Evolutionary conservation across 2,797 vertebrate genomes (phyloP).

Genomic region (Anguilla anguilla): DNA sequence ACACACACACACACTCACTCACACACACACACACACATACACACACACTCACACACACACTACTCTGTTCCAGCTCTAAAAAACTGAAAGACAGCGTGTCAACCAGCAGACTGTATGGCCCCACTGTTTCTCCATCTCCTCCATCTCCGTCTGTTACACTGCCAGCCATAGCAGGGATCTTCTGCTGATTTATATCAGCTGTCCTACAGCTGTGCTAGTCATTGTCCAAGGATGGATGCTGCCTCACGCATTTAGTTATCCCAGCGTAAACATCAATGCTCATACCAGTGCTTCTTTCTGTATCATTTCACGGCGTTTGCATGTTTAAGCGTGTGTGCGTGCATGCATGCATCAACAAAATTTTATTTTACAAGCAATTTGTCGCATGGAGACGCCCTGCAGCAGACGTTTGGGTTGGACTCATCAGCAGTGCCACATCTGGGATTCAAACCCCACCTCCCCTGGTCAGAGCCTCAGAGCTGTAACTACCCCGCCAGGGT

Average conservation of each 20-base stretch:
- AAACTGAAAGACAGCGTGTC: not conserved
- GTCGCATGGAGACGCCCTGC: not conserved
- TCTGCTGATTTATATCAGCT: not conserved
- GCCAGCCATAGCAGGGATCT: not conserved
- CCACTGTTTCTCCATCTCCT: not conserved
- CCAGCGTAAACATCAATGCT: not conserved
- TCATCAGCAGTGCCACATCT: not conserved
- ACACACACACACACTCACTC: not conserved
- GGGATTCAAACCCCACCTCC: not conserved
- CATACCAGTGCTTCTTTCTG: not conserved
- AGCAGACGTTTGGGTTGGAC: not conserved
- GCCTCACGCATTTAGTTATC: not conserved
- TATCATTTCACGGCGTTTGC: not conserved
- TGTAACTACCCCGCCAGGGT: not conserved
- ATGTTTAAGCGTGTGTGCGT: not conserved
- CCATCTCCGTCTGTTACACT: not conserved
- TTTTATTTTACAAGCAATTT: not conserved
- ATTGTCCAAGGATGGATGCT: not conserved
- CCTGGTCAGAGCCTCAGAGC: not conserved
- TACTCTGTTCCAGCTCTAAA: not conserved
- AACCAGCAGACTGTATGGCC: not conserved
- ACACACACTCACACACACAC: not conserved
- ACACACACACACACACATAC: not conserved
- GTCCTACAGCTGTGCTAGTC: not conserved
- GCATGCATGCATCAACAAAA: not conserved